Evolutionary conservation across 1,140 invertebrate species (phyloP).

Genomic region (Leptinotarsa lineolata): DNA sequence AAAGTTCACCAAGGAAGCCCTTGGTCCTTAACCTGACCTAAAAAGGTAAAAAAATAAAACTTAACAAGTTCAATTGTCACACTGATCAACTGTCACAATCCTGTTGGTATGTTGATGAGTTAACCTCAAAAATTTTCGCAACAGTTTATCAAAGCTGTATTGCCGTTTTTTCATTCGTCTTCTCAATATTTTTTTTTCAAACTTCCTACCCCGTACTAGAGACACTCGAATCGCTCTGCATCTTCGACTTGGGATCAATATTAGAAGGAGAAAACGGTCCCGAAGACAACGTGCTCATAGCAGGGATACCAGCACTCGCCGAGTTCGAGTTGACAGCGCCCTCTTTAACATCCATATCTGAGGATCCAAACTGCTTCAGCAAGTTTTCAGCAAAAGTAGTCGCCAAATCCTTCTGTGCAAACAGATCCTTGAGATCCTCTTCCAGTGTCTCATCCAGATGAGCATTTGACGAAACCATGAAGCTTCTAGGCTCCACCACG

Average conservation of each 20-base stretch:
- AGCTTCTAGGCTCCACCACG: constrained; percentile 37
- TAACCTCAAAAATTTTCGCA: too few relatives aligned
- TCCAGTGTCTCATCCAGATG: constrained; percentile 59
- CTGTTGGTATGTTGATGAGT: too few relatives aligned
- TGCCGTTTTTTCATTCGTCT: background rate
- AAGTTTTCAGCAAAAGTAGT: constrained; percentile 83
- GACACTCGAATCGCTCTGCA: background rate
- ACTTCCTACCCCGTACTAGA: background rate
- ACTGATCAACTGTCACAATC: too few relatives aligned
- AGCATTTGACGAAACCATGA: constrained; percentile 35
- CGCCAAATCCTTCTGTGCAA: constrained; percentile 75
- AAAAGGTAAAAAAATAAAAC: too few relatives aligned
- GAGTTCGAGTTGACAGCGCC: constrained; percentile 50
- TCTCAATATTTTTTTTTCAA: background rate
- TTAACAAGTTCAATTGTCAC: too few relatives aligned
- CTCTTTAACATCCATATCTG: constrained; percentile 71
- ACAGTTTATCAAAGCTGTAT: too few relatives aligned
- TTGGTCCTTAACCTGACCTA: too few relatives aligned
- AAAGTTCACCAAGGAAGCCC: too few relatives aligned
- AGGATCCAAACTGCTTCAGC: constrained; percentile 77
- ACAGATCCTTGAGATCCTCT: constrained; percentile 71
- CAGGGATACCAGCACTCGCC: constrained; percentile 33
- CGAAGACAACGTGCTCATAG: constrained; percentile 55
- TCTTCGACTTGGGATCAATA: constrained; percentile 43
- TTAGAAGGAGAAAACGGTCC: constrained; percentile 65